phyloP scores from a whole-genome alignment of 2,797 vertebrate species.

The Onychomys arenicola region DNA sequence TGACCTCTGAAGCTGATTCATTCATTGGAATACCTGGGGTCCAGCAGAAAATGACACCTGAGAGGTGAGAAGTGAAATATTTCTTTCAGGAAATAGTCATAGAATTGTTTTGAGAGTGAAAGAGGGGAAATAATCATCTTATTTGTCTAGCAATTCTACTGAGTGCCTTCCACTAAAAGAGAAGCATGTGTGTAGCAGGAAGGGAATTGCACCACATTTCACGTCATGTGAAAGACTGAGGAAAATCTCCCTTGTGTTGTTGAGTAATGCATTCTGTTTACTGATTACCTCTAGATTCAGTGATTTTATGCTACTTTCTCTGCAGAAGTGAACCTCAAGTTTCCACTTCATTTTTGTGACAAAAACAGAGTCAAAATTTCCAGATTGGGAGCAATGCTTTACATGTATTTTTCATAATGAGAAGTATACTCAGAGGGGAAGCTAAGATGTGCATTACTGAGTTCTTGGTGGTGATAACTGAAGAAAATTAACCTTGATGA shows the following conservation, averaged over 20 bases:
- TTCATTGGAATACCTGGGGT: constrained; percentile 33
- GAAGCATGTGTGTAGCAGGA: constrained; percentile 25
- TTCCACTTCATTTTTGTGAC: constrained; percentile 65
- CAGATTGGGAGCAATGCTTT: constrained; percentile 41
- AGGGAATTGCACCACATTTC: constrained; percentile 53
- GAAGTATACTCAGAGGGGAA: constrained; percentile 37
- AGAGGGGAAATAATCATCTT: constrained; percentile 46
- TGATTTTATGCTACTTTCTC: constrained; percentile 64
- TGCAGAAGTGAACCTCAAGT: constrained; percentile 36
- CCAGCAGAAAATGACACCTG: constrained; percentile 8
- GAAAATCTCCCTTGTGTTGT: constrained; percentile 56
- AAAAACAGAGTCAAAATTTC: constrained; percentile 54
- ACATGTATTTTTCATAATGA: constrained; percentile 22
- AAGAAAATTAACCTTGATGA: not conserved
- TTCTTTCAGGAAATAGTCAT: not conserved
- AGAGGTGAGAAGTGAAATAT: constrained; percentile 57
- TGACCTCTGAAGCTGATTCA: constrained; percentile 63
- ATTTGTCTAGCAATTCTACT: constrained; percentile 71
- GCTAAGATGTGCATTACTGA: not conserved
- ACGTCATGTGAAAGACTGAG: constrained; percentile 49
- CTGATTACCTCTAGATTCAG: constrained; percentile 50
- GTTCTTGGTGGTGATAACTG: constrained; percentile 30
- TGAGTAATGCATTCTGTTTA: constrained; percentile 55
- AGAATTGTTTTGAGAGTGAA: constrained; percentile 39
- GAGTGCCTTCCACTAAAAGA: constrained; percentile 60